Percentiles rank a stretch among this genome's conserved stretches.
phyloP scores from a whole-genome alignment of 2,797 vertebrate species.

The Labroides dimidiatus region DNA sequence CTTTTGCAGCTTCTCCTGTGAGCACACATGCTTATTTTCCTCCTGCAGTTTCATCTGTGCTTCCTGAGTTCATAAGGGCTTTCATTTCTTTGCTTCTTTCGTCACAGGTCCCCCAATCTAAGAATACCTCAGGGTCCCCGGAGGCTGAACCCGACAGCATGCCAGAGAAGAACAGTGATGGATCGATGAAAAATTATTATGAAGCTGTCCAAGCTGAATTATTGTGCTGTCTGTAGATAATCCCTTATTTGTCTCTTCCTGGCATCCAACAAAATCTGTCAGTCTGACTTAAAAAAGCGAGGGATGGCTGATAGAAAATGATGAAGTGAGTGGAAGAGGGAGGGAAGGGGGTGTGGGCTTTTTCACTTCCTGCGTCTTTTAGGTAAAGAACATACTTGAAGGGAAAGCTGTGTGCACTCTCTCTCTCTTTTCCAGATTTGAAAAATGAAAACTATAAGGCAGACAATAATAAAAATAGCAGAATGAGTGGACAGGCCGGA shows the following conservation, averaged over 20 bases:
- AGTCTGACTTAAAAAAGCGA: conserved; percentile 56
- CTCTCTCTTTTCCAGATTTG: conserved; percentile 66
- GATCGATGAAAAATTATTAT: conserved; percentile 72
- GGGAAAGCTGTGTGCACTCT: conserved; percentile 42
- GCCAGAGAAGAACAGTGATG: conserved; percentile 49
- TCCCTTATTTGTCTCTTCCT: conserved; percentile 72
- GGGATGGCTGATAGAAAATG: conserved; percentile 68
- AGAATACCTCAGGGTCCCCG: conserved; percentile 39
- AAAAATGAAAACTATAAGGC: conserved; percentile 88
- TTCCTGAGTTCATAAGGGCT: conserved; percentile 16
- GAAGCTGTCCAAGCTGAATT: conserved; percentile 73
- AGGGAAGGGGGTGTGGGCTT: conserved; percentile 30
- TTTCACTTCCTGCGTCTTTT: conserved; percentile 65
- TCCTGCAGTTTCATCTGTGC: conserved; percentile 21
- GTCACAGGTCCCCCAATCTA: conserved; percentile 32
- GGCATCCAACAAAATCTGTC: conserved; percentile 71
- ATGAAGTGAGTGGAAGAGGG: conserved; percentile 62
- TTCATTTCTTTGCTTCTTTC: conserved; percentile 5
- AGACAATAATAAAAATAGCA: conserved; percentile 90
- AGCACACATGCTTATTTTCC: conserved; percentile 29
- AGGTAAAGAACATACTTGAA: conserved; percentile 70
- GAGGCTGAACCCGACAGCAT: conserved; percentile 47
- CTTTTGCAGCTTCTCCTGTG: conserved; percentile 44
- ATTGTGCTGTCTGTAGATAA: conserved; percentile 75
- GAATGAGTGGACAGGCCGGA: conserved; percentile 86